These are phyloP conservation scores for Phrynocephalus versicolor DNA, from an alignment of 2,113 vertebrate species.

Conservation along the genomic window DNA sequence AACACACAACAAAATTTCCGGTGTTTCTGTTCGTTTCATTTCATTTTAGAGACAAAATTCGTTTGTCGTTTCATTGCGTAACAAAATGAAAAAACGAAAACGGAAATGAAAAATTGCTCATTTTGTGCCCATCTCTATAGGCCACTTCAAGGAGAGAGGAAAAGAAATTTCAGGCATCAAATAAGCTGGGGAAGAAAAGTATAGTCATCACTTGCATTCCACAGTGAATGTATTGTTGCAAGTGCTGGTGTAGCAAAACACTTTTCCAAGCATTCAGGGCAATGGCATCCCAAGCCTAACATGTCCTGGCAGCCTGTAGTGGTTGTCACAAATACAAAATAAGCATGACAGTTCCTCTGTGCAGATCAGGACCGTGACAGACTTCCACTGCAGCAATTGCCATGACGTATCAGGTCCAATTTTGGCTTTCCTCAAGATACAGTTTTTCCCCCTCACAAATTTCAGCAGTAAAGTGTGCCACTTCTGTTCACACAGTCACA, in stretches of 20 bases:
- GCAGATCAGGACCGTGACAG: neutral
- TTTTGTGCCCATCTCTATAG: too few species aligned
- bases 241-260: neutral
- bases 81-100: too few species aligned
- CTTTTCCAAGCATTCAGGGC: neutral
- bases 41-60: too few species aligned
- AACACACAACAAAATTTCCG: too few species aligned
- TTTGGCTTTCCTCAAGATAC: neutral
- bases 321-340: neutral
- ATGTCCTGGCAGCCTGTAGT: neutral
- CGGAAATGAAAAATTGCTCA: too few species aligned
- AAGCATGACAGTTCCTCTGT: neutral
- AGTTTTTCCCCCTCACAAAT: neutral
- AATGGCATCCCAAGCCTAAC: neutral
- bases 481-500: neutral
- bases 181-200: neutral
- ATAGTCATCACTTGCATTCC: neutral
- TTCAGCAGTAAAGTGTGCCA: neutral
- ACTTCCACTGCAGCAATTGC: neutral
- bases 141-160: too few species aligned
- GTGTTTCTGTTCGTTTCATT: too few species aligned
- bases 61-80: too few species aligned
- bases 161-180: neutral
- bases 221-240: neutral
- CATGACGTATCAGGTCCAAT: neutral